Evolutionary conservation across 2,888 invertebrate genomes (phyloP).

Genomic region (Andrena praecox): DNA sequence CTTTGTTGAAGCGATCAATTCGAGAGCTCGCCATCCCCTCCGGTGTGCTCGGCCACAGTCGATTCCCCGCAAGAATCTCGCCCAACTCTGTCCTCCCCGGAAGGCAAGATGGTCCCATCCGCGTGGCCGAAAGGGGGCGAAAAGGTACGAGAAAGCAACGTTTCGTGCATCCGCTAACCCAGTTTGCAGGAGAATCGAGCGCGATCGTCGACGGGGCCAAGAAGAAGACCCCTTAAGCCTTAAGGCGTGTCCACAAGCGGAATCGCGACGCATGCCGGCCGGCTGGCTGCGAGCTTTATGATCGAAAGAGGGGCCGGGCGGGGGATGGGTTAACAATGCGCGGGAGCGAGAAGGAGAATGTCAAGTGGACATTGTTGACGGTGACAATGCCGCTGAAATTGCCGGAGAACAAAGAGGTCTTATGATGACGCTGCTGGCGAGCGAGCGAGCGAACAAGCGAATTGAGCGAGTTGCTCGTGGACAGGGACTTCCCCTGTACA

Average conservation of each 20-base stretch:
- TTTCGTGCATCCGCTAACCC: constrained; percentile 16
- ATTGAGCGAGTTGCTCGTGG: constrained; percentile 79
- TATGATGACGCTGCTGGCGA: constrained; percentile 84
- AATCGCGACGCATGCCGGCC: constrained; percentile 63
- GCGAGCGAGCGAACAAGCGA: constrained; percentile 74
- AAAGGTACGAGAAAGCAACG: not conserved
- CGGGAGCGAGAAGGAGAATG: constrained; percentile 82
- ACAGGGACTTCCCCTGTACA: constrained; percentile 72
- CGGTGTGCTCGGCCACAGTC: not conserved
- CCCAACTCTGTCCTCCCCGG: not conserved
- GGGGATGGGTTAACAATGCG: constrained; percentile 80
- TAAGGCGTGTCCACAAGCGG: constrained; percentile 67
- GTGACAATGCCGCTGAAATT: constrained; percentile 85
- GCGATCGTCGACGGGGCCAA: constrained; percentile 28
- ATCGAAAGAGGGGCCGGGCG: constrained; percentile 80
- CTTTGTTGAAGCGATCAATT: constrained; percentile 8
- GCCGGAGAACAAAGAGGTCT: constrained; percentile 85
- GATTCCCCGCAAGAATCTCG: constrained; percentile 9
- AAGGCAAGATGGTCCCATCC: not conserved
- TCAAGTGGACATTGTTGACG: constrained; percentile 85
- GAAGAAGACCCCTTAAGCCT: constrained; percentile 65
- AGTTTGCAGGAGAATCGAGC: constrained; percentile 39
- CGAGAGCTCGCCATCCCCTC: not conserved
- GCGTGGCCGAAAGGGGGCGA: not conserved
- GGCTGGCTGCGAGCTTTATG: constrained; percentile 81